Evolutionary conservation across 1,140 invertebrate genomes (phyloP).

Genomic region (Apolygus lucorum): DNA sequence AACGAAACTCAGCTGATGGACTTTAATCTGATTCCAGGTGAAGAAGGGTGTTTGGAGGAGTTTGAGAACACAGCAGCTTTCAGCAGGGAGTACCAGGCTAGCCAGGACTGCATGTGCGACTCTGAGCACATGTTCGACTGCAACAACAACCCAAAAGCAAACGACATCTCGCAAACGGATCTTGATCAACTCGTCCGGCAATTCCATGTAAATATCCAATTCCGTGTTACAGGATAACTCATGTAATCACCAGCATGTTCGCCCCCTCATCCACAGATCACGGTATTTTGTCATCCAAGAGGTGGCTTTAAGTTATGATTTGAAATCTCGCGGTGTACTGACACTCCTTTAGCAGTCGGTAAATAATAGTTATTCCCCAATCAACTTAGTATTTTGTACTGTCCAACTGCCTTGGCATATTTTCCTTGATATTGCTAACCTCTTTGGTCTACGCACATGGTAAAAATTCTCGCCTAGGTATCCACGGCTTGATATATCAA

Average conservation of each 20-base stretch:
- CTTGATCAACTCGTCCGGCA: constrained; percentile 48
- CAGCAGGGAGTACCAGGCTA: constrained; percentile 85
- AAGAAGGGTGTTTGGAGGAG: constrained; percentile 80
- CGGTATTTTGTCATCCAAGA: neutral
- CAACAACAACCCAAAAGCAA: constrained; percentile 37
- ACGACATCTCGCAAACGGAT: constrained; percentile 27
- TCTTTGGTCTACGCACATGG: too few relatives aligned
- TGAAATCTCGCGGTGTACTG: too few relatives aligned
- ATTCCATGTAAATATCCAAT: constrained; percentile 42
- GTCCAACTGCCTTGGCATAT: too few relatives aligned
- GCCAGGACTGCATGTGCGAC: constrained; percentile 96
- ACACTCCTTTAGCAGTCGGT: too few relatives aligned
- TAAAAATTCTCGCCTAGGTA: too few relatives aligned
- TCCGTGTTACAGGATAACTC: too few relatives aligned
- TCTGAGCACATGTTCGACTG: constrained; percentile 98
- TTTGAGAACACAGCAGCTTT: constrained; percentile 95
- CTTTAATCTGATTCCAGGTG: constrained; percentile 45
- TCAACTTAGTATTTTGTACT: too few relatives aligned
- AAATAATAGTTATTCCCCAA: too few relatives aligned
- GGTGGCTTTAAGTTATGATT: too few relatives aligned
- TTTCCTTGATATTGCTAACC: too few relatives aligned
- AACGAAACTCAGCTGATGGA: too few relatives aligned
- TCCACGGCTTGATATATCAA: too few relatives aligned
- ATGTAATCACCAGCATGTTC: neutral
- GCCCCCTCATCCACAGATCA: neutral